phyloP scores from a whole-genome alignment of 2,113 vertebrate genomes.

The Erinaceus europaeus region DNA sequence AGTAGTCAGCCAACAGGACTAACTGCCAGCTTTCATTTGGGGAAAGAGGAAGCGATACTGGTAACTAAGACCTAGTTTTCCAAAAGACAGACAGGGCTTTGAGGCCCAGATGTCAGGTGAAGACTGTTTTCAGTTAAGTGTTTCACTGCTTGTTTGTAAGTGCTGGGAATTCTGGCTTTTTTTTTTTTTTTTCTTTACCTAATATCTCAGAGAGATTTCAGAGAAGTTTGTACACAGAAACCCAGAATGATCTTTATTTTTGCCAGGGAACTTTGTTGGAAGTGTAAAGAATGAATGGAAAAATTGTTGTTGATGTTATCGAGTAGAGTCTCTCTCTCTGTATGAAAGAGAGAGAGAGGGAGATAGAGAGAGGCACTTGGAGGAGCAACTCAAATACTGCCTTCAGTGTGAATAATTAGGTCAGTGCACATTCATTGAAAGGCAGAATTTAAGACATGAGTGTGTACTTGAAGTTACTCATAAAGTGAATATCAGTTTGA shows the following conservation, averaged over 20 bases:
- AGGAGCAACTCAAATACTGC: background rate
- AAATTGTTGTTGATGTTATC: background rate
- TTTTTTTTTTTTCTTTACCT: background rate
- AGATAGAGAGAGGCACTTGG: too few relatives aligned
- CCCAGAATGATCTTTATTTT: background rate
- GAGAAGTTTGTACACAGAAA: conserved; percentile 28
- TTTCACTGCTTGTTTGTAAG: conserved; percentile 15
- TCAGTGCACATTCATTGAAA: background rate
- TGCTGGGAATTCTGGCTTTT: background rate
- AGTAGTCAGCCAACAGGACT: background rate
- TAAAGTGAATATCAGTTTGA: background rate
- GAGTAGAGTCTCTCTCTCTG: background rate
- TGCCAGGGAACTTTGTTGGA: conserved; percentile 13
- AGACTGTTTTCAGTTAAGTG: background rate
- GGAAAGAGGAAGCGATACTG: background rate
- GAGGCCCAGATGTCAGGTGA: conserved; percentile 20
- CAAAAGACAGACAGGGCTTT: conserved; percentile 14
- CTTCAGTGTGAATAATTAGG: background rate
- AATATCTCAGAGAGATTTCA: background rate
- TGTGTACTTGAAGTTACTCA: background rate
- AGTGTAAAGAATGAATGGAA: background rate
- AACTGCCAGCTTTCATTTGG: background rate
- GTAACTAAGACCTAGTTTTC: background rate
- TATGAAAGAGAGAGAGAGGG: too few relatives aligned
- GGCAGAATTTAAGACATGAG: background rate